Base-by-base conservation (phyloP, 2,113 vertebrate genomes). In the Candoia aspera region DNA sequence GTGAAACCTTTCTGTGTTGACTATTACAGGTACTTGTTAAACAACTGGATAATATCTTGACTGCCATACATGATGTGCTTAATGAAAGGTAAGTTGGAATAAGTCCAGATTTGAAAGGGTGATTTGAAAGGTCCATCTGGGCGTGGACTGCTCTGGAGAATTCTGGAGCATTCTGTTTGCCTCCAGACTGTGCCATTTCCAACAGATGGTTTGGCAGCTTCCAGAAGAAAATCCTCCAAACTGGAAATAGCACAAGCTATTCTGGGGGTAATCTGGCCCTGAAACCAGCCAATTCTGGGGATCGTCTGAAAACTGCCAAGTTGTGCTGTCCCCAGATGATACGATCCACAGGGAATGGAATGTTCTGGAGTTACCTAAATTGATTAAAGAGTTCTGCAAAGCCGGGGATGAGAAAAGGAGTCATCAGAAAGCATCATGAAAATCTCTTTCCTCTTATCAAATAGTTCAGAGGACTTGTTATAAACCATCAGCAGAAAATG, bases 41-140 rank as follows among this genome's bases (percentile, higher is more conserved):
- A 98, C 99, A 99, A 94, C 97, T 99, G 98, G 99, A 99, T 98
- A 98, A 98, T 97, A 98, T 99, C 98, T 98, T 99, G 97, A 97
- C 98, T 97, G 98, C 98, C 95, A 96, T 99, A 96, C 98, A 99
- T 93, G 99, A 99, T 96, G 98, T 99, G 94, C 97, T 99, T 92
- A 99, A 99, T 96, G 99, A 99, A 97, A 99, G 99, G 99, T 99
- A 98, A 97, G 97, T 19, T 92, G 91, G 29, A 58, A 84, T 91
- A n/a, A 58, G 23, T 49, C 91, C 59, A 2, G 24, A 15, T 58
- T 90, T 59, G 15, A 6, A 33, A 87, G 55, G 17, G 8, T 2
- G 10, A 4, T 84, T n/a, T n/a, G n/a, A n/a, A n/a, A n/a, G 6
- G 33, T 37, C 68, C 33, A 37, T 79, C 68, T 79, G 68, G 17